Base-by-base conservation (phyloP, 2,888 invertebrate genomes). In the Chymomyza caudatula region DNA sequence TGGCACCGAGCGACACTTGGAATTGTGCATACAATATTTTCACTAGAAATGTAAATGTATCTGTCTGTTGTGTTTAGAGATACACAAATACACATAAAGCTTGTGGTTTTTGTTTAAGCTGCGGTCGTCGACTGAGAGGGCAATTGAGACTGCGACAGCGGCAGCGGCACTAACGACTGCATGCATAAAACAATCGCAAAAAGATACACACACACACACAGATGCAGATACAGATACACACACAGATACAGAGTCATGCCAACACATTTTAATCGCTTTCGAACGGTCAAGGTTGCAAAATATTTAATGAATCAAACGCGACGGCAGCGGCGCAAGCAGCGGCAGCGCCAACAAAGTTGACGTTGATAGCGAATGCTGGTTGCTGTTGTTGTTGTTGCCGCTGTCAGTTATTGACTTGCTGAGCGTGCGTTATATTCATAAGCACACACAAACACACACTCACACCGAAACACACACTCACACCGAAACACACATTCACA, bases 201-300 rank as follows among this genome's bases (percentile, higher is more conserved):
- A 13, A 25, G n/a, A 43, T 3, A 43, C 11, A 37, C 20, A 22
- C 13, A 51, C 5, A 68, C 47, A 53, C 42, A 53, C 57, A 71
- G 20, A 52, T 5, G 58, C 42, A 5, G 8, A 42, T 17, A 20
- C 17, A 44, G 3, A 44, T n/a, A 42, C 23, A 23, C n/a, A 47
- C 5, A 63, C 37, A 54, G 29, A 52, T 55, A 71, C 53, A 76
- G 57, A 75, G 20, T 22, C 20, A 56, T 13, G 56, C 56, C 47
- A 49, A 49, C 51, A 56, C 67, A 63, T 73, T 83, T 83, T 85
- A 87, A 85, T 85, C 80, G 86, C 77, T 80, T 86, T 85, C 82
- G 77, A 85, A 87, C 86, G 86, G 87, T 86, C 86, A 86, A 86
- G 86, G 86, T 86, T 86, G 86, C 83, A 82, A 82, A 81, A 82